A percentile compares a stretch with the other conserved stretches of the same genome.
phyloP scores from a whole-genome alignment of 2,113 vertebrate genomes.

The Cyphomyrus discorhynchus region DNA sequence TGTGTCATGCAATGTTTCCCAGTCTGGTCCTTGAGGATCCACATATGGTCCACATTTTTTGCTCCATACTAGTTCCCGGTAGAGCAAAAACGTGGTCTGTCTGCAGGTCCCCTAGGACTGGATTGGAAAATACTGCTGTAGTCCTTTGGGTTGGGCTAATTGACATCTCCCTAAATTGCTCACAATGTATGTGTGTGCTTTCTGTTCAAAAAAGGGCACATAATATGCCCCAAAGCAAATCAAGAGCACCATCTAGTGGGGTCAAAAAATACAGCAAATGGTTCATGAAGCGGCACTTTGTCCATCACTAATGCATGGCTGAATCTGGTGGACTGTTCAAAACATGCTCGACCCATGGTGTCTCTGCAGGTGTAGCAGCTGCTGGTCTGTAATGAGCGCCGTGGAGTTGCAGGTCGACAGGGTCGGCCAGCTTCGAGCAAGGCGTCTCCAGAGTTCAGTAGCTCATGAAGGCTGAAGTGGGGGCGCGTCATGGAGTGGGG shows the following conservation, averaged over 20 bases:
- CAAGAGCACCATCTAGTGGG: neutral
- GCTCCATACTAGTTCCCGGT: neutral
- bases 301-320: neutral
- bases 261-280: neutral
- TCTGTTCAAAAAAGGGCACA: neutral
- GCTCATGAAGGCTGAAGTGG: conserved; percentile 71
- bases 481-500: neutral
- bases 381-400: conserved; percentile 65
- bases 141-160: neutral
- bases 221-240: neutral
- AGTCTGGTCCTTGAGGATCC: neutral
- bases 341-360: neutral
- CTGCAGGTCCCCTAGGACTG: neutral
- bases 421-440: conserved; percentile 70
- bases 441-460: conserved; percentile 64
- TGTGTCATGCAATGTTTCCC: neutral
- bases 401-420: conserved; percentile 73
- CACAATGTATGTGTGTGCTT: no score
- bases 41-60: neutral
- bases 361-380: conserved; percentile 67
- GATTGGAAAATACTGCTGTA: neutral
- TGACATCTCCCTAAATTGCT: neutral
- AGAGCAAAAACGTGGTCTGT: neutral
- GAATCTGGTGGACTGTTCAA: neutral
- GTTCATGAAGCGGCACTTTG: neutral